Evolutionary conservation across 2,113 vertebrate species (phyloP), one percentile per base, ranked within the genome.

Genomic region (Cercopithecus mona): DNA sequence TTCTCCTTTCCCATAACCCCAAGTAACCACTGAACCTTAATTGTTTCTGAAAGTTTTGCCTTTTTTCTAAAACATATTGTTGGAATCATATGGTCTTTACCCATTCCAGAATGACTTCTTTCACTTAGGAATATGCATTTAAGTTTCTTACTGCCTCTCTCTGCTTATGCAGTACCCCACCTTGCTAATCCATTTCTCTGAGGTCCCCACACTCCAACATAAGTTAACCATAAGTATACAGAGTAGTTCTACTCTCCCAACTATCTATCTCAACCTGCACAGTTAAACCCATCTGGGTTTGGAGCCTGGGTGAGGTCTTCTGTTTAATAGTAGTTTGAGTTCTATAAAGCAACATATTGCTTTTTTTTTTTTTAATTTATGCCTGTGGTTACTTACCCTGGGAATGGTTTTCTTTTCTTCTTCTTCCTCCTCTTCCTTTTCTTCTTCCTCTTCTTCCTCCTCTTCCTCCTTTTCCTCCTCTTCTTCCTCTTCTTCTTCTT

Each of bases 381-480:
- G 68, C 3, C 14, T 92, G 35, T 81, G 52, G 2, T 95, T 81
- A 59, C 59, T 81, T 85, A 23, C 1, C 20, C 32, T 76, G 27
- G 9, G 57, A 95, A 78, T 16, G 66, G 18, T 32, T 80, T 64
- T 40, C 25, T 48, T 10, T 64, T 30, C 61, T 30, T 64, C 25
- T 30, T 52, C 52, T 6, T 52, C 16, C 16, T 52, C 50, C 5
- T 52, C 5, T 52, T 52, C 16, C 1, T 52, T 1, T 52, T 52
- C 16, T 0, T 52, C 16, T 1, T 52, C 16, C 14, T 52, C 4
- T 1, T 52, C 14, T 52, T 52, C 14, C 16, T 52, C 5, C 5
- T 52, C 0, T 14, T 52, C 14, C 50, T 1, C 11, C 5, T 5
- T 1, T 16, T 16, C 8, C 45, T 48, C 45, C 9, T 50, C 4